Conservation (phyloP, 37 sponge, comb jelly and placozoan genomes). For the Spongilla lacustris region DNA sequence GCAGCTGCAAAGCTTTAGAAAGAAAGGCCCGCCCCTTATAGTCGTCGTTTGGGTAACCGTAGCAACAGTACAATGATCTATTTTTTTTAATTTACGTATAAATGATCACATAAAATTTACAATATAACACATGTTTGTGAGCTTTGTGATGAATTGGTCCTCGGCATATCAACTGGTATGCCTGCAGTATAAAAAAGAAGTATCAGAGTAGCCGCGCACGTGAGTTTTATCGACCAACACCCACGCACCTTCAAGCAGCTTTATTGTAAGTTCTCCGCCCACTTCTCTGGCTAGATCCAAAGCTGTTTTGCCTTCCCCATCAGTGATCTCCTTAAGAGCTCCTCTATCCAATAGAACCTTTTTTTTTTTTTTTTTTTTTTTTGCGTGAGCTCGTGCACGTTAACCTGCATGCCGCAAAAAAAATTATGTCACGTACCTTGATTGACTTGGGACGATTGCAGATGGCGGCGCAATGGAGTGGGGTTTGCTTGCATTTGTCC, state of each 20-base stretch:
- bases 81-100: background rate
- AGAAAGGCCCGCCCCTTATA: background rate
- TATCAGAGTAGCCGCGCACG: no score
- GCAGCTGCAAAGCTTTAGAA: background rate
- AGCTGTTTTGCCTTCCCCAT: constrained; percentile 48
- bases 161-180: background rate
- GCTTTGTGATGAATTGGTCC: background rate
- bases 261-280: constrained; percentile 7
- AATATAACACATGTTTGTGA: background rate
- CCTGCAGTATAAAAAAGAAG: background rate
- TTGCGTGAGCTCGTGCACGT: background rate
- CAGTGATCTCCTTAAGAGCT: constrained; percentile 13
- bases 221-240: background rate
- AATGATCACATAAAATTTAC: background rate
- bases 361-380: background rate
- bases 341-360: constrained; percentile 13
- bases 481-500: constrained; percentile 13
- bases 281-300: constrained; percentile 31
- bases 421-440: background rate
- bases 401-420: no score
- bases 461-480: constrained; percentile 49
- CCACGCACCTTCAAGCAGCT: background rate
- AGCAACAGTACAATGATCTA: background rate
- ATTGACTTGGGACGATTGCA: constrained; percentile 9
- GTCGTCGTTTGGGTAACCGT: background rate